Conservation (phyloP, 2,797 vertebrate genomes). For the Gymnocypris eckloni region DNA sequence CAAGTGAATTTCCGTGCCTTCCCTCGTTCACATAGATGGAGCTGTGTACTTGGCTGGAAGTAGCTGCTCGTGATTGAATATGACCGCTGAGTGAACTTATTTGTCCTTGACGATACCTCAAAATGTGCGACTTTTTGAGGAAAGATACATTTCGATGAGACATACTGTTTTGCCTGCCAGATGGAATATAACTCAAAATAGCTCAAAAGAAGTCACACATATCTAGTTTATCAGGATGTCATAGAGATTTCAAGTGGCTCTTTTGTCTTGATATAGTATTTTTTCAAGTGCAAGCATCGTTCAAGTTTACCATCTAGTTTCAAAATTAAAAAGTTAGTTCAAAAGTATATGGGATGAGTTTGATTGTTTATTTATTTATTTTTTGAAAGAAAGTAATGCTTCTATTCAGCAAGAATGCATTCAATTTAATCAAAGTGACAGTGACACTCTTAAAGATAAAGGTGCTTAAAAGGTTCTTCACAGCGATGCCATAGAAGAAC, state of each 20-base stretch:
- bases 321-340: not conserved
- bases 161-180: not conserved
- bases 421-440: not conserved
- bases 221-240: not conserved
- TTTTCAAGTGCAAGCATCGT: not conserved
- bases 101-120: not conserved
- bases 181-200: not conserved
- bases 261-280: not conserved
- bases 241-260: not conserved
- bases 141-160: not conserved
- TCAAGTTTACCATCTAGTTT: not conserved
- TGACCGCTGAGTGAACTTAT: slow-evolving; percentile 4
- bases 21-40: not conserved
- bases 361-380: not conserved
- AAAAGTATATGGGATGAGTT: not conserved
- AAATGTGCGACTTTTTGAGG: not conserved
- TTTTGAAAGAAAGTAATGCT: not conserved
- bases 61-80: not conserved
- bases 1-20: not conserved
- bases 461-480: too few species aligned
- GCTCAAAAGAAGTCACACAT: not conserved
- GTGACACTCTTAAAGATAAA: not conserved
- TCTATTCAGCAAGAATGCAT: not conserved
- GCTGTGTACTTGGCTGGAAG: not conserved
- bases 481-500: too few species aligned